Base-by-base conservation (phyloP, 2,888 invertebrate genomes). In the Eupithecia tripunctaria region DNA sequence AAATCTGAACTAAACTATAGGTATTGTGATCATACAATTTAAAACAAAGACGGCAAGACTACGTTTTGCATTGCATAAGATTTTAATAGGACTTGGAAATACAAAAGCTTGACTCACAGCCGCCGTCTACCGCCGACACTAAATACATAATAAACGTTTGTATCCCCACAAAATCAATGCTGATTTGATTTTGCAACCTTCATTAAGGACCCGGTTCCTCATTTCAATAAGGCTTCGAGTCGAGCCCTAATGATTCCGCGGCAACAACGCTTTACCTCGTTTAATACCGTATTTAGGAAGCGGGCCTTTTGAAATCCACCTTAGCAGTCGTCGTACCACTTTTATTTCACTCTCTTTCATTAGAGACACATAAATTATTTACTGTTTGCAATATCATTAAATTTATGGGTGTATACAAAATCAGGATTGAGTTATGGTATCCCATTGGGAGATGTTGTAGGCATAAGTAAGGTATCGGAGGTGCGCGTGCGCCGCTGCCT, bases 191-290 rank as follows among this genome's bases (percentile, higher is more conserved):
- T 91, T 88, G 93, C 92, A 81, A 87, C 91, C 91, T 94, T 94
- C 94, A 93, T 94, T 94, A 94, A 88, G 87, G 90, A 88, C 88
- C 93, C 92, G 91, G 92, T 93, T 91, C 86, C 90, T 91, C 91
- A 91, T 92, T 93, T 91, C 92, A 93, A 92, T 92, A 91, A 91
- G 89, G 88, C 86, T 84, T 85, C 62, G 64, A 36, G 0, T 38
- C 85, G 85, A 85, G 82, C 87, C 88, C 88, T 94, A 94, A 94
- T 90, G 92, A 93, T 91, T 91, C 88, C 86, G 84, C 89, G 84
- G 89, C 84, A 89, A 91, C 91, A 90, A 89, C 88, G 90, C 88
- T 89, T 89, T 91, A 90, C 91, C 86, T 90, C 86, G 88, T 84
- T 88, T 91, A 89, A 72, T 89, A 85, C 89, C 90, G 88, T 90